Base-by-base conservation (phyloP, 2,113 vertebrate species). In the Rhea americana region DNA sequence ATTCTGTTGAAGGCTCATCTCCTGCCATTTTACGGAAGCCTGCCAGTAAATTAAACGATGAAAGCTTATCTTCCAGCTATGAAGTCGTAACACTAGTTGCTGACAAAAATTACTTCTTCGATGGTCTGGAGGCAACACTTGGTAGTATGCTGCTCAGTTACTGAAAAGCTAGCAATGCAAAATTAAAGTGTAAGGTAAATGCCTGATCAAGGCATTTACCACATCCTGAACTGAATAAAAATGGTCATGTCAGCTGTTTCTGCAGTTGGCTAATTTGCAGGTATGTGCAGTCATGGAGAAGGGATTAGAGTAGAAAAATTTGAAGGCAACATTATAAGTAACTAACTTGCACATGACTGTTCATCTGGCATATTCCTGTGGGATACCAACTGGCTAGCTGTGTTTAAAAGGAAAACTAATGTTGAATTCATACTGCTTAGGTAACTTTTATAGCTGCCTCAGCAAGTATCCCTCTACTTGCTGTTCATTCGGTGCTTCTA, bases 11-110 rank as follows among this genome's bases (percentile, higher is more conserved):
- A 89, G 85, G 50, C 62, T 95, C 84, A 90, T 93, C 83, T 94
- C 76, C 41, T 85, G 37, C 65, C 72, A 39, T 48, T 85, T 63
- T 79, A 9, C 89, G 81, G 90, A 91, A 82, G 41, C 45, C n/a
- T 94, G 91, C 94, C 88, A 91, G 77, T 70, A 76, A 35, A 45
- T 91, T 85, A 55, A 90, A 94, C 86, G 90, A 93, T 89, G 81
- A 30, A 73, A 66, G 16, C 17, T 90, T 53, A 86, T 89, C 67
- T 95, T 93, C 91, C 88, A 96, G 67, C 74, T 66, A 53, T 96
- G 91, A 95, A 90, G 77, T 95, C 88, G 93, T 90, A 41, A 50
- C 76, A 5, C 24, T 84, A 0, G 78, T 90, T 76, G 89, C 48
- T 3, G 15, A 92, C 88, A 93, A 91, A 86, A 86, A 35, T 45